These are phyloP conservation scores for Balearica regulorum DNA, from an alignment of 2,797 vertebrate species.

Conservation along the genomic window DNA sequence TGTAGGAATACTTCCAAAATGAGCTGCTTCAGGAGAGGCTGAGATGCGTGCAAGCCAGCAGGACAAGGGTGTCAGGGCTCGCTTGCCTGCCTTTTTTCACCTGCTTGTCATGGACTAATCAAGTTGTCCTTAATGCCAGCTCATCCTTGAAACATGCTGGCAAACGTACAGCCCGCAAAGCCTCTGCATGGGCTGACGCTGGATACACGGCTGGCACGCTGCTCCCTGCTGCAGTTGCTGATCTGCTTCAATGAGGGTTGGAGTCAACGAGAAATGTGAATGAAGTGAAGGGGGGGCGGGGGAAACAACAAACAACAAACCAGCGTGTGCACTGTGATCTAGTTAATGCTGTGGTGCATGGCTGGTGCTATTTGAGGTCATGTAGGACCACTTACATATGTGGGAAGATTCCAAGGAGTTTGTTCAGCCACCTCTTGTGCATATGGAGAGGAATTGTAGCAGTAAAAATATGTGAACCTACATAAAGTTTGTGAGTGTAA, in stretches of 20 bases:
- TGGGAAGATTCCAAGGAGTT: neutral
- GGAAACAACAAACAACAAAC: neutral
- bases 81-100: neutral
- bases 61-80: neutral
- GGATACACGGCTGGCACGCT: neutral
- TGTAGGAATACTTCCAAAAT: neutral
- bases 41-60: neutral
- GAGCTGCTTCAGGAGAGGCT: neutral
- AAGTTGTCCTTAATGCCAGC: constrained; percentile 14
- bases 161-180: neutral
- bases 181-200: neutral
- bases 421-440: neutral
- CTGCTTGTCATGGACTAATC: neutral
- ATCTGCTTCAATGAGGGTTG: neutral
- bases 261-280: constrained; percentile 10
- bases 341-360: neutral
- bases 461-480: neutral
- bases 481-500: neutral
- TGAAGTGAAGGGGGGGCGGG: neutral
- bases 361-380: neutral
- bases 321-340: neutral
- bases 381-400: neutral
- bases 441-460: neutral
- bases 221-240: neutral
- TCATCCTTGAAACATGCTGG: neutral